Conservation (phyloP, 2,888 invertebrate genomes). For the Rhyacophila evoluta region DNA sequence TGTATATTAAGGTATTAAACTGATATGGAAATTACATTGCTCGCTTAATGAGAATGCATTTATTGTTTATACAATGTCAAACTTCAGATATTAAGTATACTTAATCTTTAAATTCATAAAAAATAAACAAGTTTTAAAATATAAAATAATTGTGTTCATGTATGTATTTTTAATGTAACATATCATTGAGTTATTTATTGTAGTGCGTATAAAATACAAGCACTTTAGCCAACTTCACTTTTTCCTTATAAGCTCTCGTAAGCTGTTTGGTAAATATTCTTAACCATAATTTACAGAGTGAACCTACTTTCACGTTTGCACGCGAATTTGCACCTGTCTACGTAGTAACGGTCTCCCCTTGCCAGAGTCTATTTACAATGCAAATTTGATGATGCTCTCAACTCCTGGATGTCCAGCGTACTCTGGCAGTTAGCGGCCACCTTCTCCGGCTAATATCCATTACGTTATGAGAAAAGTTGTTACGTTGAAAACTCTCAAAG, state of each 20-base stretch:
- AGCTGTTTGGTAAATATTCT: neutral
- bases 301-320: neutral
- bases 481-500: conserved; percentile 20
- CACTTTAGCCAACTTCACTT: neutral
- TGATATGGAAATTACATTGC: too few species aligned
- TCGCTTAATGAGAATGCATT: too few species aligned
- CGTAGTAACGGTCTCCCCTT: neutral
- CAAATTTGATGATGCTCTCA: conserved; percentile 33
- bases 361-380: conserved; percentile 32
- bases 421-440: conserved; percentile 7
- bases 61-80: too few species aligned
- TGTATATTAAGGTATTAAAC: too few species aligned
- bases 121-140: too few species aligned
- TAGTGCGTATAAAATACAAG: too few species aligned
- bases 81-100: too few species aligned
- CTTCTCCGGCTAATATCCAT: conserved; percentile 22
- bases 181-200: too few species aligned
- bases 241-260: neutral
- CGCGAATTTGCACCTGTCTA: conserved; percentile 3
- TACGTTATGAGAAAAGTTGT: conserved; percentile 32
- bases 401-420: conserved; percentile 26
- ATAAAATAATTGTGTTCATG: too few species aligned
- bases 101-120: too few species aligned
- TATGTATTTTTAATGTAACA: too few species aligned
- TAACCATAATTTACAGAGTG: neutral